Evolutionary conservation across 2,888 invertebrate species (phyloP).

Genomic region (Parasteatoda lunata): DNA sequence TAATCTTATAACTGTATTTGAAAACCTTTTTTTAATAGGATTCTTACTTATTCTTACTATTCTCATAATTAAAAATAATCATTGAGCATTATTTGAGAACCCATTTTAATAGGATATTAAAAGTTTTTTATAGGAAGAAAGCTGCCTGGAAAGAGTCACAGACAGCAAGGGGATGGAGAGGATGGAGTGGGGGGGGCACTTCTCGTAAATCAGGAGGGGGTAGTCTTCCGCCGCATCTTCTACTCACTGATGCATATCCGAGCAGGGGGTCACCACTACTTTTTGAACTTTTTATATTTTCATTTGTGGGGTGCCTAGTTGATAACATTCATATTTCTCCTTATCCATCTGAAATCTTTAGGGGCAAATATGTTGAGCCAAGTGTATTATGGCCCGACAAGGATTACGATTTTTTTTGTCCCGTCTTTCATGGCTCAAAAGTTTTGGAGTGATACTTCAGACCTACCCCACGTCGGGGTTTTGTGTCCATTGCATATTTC

Average conservation of each 20-base stretch:
- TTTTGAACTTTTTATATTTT: slow-evolving; percentile 24
- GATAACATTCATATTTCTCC: background rate
- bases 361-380: slow-evolving; percentile 34
- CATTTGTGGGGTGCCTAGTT: background rate
- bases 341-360: slow-evolving; percentile 28
- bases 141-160: background rate
- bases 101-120: too few species aligned
- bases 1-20: too few species aligned
- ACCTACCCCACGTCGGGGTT: slow-evolving; percentile 37
- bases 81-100: too few species aligned
- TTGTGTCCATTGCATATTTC: background rate
- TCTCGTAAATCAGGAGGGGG: slow-evolving; percentile 49
- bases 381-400: slow-evolving; percentile 20
- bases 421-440: background rate
- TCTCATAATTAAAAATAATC: too few species aligned
- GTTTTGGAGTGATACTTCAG: slow-evolving; percentile 37
- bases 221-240: slow-evolving; percentile 45
- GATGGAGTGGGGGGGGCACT: background rate
- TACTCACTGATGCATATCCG: slow-evolving; percentile 25
- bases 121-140: too few species aligned
- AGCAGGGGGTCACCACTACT: slow-evolving; percentile 36
- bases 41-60: too few species aligned
- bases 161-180: background rate
- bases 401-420: slow-evolving; percentile 25
- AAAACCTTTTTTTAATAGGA: too few species aligned